Evolutionary conservation across 2,888 invertebrate genomes (phyloP).

Genomic region (Apoderus coryli): DNA sequence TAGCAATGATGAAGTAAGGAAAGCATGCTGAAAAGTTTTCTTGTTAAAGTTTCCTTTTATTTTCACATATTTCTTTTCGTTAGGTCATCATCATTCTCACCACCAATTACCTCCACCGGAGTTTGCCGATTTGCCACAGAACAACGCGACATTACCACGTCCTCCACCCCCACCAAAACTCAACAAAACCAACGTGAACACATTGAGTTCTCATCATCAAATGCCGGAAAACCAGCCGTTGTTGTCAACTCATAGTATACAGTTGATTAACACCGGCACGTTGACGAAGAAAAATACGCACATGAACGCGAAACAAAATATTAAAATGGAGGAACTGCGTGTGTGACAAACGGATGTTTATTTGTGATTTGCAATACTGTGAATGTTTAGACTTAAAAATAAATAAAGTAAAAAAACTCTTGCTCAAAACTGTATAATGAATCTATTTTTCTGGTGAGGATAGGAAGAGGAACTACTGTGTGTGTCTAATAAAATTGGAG

Average conservation of each 20-base stretch:
- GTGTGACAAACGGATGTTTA: constrained; percentile 51
- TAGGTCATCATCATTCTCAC: constrained; percentile 59
- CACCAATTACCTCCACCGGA: constrained; percentile 72
- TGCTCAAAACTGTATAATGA: constrained; percentile 25
- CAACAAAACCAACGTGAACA: constrained; percentile 47
- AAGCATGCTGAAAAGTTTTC: no score
- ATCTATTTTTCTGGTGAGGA: no score
- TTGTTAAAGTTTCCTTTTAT: no score
- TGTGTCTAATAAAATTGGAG: no score
- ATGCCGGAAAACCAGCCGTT: constrained; percentile 54
- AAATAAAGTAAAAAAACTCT: no score
- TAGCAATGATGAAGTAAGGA: no score
- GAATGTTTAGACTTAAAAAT: no score
- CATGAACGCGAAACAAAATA: constrained; percentile 38
- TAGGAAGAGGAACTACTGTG: no score
- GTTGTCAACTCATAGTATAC: constrained; percentile 61
- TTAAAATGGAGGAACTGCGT: constrained; percentile 65
- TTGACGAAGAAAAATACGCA: constrained; percentile 63
- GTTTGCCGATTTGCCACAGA: constrained; percentile 65
- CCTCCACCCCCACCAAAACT: constrained; percentile 56
- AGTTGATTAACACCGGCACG: constrained; percentile 62
- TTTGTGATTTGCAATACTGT: constrained; percentile 21
- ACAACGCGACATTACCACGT: constrained; percentile 52
- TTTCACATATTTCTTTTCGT: no score
- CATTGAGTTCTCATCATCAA: constrained; percentile 36